These are phyloP conservation scores for Nysson spinosus DNA, from an alignment of 2,888 invertebrate species.

Conservation along the genomic window DNA sequence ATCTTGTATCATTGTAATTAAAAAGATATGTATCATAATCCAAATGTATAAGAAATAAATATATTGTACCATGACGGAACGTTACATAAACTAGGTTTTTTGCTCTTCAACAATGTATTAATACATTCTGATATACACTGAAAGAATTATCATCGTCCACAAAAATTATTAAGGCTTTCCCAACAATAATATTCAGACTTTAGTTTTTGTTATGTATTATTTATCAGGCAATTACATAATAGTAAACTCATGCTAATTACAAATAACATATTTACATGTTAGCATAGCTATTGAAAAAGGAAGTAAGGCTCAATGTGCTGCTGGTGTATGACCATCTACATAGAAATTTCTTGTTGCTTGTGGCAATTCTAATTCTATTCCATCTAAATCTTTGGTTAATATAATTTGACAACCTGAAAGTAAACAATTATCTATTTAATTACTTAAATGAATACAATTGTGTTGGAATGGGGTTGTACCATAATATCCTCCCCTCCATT, in stretches of 20 bases:
- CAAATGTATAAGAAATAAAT: slow-evolving; percentile 72
- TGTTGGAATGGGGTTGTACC: too few species aligned
- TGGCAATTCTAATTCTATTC: slow-evolving; percentile 89
- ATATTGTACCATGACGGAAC: slow-evolving; percentile 69
- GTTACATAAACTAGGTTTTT: slow-evolving; percentile 46
- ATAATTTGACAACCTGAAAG: slow-evolving; percentile 92
- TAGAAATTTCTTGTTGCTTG: slow-evolving; percentile 96
- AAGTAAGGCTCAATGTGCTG: slow-evolving; percentile 89
- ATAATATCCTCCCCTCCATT: too few species aligned
- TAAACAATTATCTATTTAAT: slow-evolving; percentile 15
- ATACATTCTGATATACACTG: slow-evolving; percentile 32
- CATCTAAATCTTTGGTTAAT: slow-evolving; percentile 91
- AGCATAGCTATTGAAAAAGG: not conserved
- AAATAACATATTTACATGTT: slow-evolving; percentile 39
- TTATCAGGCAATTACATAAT: slow-evolving; percentile 13
- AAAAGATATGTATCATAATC: slow-evolving; percentile 72
- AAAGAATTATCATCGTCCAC: too few species aligned
- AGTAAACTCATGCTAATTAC: slow-evolving; percentile 17
- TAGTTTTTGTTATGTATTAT: slow-evolving; percentile 12
- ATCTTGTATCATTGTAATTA: slow-evolving; percentile 75
- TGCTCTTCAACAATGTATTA: slow-evolving; percentile 35
- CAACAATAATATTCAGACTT: too few species aligned
- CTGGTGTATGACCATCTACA: slow-evolving; percentile 97
- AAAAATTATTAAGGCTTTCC: too few species aligned
- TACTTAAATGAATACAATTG: too few species aligned